Evolutionary conservation across 2,888 invertebrate species (phyloP).

Genomic region (Salticus scenicus): DNA sequence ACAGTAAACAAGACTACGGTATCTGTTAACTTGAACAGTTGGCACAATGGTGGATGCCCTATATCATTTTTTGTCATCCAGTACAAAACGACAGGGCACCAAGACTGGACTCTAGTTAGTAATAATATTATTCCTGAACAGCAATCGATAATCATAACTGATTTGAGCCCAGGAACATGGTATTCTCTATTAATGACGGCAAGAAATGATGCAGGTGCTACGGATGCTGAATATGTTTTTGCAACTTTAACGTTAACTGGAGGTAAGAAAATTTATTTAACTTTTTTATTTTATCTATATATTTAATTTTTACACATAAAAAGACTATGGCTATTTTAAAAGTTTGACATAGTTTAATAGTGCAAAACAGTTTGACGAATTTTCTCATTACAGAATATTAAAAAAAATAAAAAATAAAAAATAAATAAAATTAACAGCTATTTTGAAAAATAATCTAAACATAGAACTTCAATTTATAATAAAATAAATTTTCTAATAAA

Average conservation of each 20-base stretch:
- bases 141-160: conserved; percentile 75
- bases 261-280: conserved; percentile 80
- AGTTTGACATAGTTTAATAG: too few species aligned
- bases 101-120: conserved; percentile 94
- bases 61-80: conserved; percentile 97
- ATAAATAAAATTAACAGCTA: too few species aligned
- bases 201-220: conserved; percentile 93
- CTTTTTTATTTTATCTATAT: too few species aligned
- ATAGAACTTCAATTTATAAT: too few species aligned
- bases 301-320: too few species aligned
- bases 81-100: conserved; percentile 77
- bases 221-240: conserved; percentile 95
- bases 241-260: conserved; percentile 95
- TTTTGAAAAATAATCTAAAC: too few species aligned
- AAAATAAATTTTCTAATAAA: too few species aligned
- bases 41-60: conserved; percentile 97
- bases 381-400: too few species aligned
- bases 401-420: too few species aligned
- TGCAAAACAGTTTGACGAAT: too few species aligned
- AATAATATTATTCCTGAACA: conserved; percentile 88
- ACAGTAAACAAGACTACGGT: conserved; percentile 94
- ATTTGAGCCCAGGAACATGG: conserved; percentile 94
- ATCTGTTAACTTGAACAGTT: conserved; percentile 91
- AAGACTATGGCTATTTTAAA: too few species aligned
- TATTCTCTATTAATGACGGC: conserved; percentile 90